Evolutionary conservation across 2,797 vertebrate genomes (phyloP).

Genomic region (Lacerta viridis): DNA sequence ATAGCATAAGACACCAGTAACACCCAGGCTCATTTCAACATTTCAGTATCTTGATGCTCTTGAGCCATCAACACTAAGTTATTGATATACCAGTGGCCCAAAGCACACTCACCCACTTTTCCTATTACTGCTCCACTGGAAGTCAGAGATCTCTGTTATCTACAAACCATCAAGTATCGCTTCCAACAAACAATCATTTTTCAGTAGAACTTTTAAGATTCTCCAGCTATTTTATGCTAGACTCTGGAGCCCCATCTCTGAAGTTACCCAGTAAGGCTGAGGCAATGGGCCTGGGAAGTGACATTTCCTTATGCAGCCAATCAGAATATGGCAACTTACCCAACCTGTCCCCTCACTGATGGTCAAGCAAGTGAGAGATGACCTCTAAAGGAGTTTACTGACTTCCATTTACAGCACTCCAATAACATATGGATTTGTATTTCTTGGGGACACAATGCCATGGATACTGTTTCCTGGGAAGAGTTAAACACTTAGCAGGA

Average conservation of each 20-base stretch:
- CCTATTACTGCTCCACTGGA: background rate
- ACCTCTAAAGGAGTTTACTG: background rate
- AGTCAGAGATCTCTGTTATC: background rate
- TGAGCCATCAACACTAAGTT: background rate
- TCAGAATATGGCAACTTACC: slow-evolving; percentile 16
- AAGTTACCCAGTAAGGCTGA: background rate
- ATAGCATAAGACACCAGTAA: background rate
- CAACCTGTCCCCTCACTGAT: slow-evolving; percentile 1
- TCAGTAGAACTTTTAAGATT: background rate
- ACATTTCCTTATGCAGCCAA: background rate
- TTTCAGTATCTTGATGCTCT: background rate
- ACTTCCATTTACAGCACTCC: background rate
- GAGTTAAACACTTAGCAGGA: slow-evolving; percentile 61
- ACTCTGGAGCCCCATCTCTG: background rate
- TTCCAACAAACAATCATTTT: background rate
- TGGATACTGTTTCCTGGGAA: slow-evolving; percentile 53
- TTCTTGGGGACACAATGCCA: slow-evolving; percentile 51
- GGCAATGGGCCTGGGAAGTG: background rate
- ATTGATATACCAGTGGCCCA: background rate
- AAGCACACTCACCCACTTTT: background rate
- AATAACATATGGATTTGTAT: slow-evolving; percentile 38
- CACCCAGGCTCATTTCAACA: background rate
- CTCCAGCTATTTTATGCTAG: background rate
- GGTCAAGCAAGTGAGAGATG: background rate
- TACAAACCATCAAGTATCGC: background rate